Percentiles rank a stretch among this genome's conserved stretches.
phyloP scores from a whole-genome alignment of 2,888 invertebrate genomes.

The Pedicia rivosa region DNA sequence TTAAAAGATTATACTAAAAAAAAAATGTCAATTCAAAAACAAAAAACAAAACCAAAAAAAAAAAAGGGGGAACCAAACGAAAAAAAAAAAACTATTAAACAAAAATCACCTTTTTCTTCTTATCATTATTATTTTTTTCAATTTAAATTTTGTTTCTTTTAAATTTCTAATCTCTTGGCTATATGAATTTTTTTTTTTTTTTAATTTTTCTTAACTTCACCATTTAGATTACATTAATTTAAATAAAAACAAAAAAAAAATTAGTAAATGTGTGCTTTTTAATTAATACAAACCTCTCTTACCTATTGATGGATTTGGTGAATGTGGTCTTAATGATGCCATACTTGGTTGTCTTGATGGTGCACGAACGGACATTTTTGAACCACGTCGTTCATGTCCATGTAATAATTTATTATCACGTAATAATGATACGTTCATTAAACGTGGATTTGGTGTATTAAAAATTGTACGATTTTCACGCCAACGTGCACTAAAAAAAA shows the following conservation, averaged over 20 bases:
- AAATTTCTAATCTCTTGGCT: not conserved
- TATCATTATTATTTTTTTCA: not conserved
- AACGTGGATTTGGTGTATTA: constrained; percentile 82
- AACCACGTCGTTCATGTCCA: constrained; percentile 60
- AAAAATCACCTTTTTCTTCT: not conserved
- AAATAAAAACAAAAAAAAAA: constrained; percentile 1
- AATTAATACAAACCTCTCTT: constrained; percentile 26
- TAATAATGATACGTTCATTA: constrained; percentile 80
- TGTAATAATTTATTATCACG: constrained; percentile 67
- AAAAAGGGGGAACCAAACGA: not conserved
- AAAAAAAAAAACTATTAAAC: not conserved
- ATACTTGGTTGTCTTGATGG: constrained; percentile 76
- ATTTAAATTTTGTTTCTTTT: not conserved
- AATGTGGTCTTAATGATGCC: constrained; percentile 67
- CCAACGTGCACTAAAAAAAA: constrained; percentile 66
- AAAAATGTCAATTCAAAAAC: no score
- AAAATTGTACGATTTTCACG: constrained; percentile 84
- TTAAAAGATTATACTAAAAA: not conserved
- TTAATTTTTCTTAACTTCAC: constrained; percentile 1
- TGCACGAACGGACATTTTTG: constrained; percentile 59
- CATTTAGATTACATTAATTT: constrained; percentile 2
- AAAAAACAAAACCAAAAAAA: constrained; percentile 1
- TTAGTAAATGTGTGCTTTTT: constrained; percentile 1
- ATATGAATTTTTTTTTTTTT: not conserved
- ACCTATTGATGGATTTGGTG: constrained; percentile 36